Base-by-base conservation (phyloP, 2,113 vertebrate genomes). In the Apodemus sylvaticus region DNA sequence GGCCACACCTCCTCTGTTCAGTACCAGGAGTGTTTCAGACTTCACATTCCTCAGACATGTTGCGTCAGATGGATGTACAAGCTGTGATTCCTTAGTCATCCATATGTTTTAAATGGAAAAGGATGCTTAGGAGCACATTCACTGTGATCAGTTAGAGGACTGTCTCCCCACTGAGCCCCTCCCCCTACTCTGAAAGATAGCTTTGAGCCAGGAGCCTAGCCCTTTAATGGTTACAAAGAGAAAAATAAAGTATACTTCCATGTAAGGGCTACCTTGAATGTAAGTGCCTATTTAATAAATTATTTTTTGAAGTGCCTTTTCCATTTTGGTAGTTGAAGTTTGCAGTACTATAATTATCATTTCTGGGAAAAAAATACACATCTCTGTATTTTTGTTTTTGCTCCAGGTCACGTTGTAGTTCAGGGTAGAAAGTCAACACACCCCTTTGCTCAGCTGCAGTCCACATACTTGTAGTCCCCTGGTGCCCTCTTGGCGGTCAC, bases 281-380 rank as follows among this genome's bases (percentile, higher is more conserved):
- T 94, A 96, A 96, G 77, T 91, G 90, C 83, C 66, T 70, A 58
- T 97, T 97, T 98, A 97, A 97, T 97, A 97, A 97, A 97, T 97
- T 98, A 97, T 98, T 97, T 97, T 93, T 94, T 96, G 87, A 97
- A 93, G 96, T 96, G 90, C 88, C 82, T 97, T 97, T 97, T 97
- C 97, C 95, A 96, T 97, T 98, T 97, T 95, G 90, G 97, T 98
- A 97, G 86, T 82, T 94, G 73, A 96, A 95, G 94, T 96, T 91
- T 97, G 81, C 93, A 97, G 95, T 96, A 94, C 97, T 98, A 97
- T 98, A 97, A 97, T 97, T 98, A 98, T 96, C 97, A 94, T 98
- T 97, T 96, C 97, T 97, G 97, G 97, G 97, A 71, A 97, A 96
- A 68, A 97, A 97, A 97, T 94, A 97, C 95, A 96, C 95, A 94